Percentiles rank a stretch among this genome's conserved stretches.
Evolutionary conservation across 2,888 invertebrate genomes (phyloP).

Genomic region (Morinoia aosen): DNA sequence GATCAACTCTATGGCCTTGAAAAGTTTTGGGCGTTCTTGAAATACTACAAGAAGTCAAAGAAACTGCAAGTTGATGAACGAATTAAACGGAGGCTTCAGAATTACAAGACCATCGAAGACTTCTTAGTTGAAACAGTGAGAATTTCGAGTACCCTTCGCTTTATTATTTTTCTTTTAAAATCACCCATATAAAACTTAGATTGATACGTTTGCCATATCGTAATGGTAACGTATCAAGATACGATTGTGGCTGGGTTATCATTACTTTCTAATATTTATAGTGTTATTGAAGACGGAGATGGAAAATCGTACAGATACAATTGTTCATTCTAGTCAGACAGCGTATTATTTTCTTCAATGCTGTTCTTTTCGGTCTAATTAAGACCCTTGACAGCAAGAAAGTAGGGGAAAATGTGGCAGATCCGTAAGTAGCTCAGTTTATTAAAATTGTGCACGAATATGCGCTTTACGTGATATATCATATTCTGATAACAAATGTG

Average conservation of each 20-base stretch:
- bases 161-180: not conserved
- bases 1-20: slow-evolving; percentile 97
- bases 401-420: too few species aligned
- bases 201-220: not conserved
- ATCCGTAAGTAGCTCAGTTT: too few species aligned
- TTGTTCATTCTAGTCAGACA: not conserved
- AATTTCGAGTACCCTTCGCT: not conserved
- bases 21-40: slow-evolving; percentile 99
- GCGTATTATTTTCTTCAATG: not conserved
- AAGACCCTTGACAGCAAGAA: too few species aligned
- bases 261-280: not conserved
- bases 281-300: not conserved
- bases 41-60: slow-evolving; percentile 89
- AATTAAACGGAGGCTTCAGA: slow-evolving; percentile 80
- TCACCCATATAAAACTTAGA: not conserved
- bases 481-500: too few species aligned
- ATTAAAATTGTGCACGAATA: too few species aligned
- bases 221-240: not conserved
- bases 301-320: too few species aligned
- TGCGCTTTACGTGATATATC: too few species aligned
- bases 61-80: slow-evolving; percentile 83
- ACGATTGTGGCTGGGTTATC: not conserved
- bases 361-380: too few species aligned
- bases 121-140: slow-evolving; percentile 74
- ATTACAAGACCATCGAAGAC: slow-evolving; percentile 90